Evolutionary conservation across 2,113 vertebrate genomes (phyloP).

Genomic region (Notiomystis cincta): DNA sequence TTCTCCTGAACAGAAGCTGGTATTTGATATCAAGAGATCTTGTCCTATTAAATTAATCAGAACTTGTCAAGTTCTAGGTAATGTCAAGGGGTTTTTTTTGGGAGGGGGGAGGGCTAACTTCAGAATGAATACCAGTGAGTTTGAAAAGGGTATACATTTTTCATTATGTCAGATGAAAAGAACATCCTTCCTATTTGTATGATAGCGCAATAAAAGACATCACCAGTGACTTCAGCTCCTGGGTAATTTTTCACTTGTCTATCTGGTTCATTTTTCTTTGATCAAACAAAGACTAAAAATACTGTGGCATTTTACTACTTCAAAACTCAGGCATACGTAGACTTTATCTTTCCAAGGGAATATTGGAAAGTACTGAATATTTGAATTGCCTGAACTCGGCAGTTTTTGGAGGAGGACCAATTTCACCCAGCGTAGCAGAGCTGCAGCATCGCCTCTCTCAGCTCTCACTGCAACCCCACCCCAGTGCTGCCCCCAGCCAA

Average conservation of each 20-base stretch:
- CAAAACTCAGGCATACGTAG: neutral
- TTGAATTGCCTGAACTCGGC: neutral
- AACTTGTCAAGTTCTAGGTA: slow-evolving; percentile 24
- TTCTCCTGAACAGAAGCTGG: neutral
- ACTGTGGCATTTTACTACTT: slow-evolving; percentile 56
- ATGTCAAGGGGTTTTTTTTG: neutral
- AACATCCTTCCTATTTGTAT: slow-evolving; percentile 63
- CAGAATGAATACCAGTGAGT: slow-evolving; percentile 37
- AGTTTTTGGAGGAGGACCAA: neutral
- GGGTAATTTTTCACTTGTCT: slow-evolving; percentile 62
- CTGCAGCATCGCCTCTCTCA: neutral
- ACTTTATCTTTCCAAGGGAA: neutral
- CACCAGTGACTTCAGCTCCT: slow-evolving; percentile 55
- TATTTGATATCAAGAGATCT: slow-evolving; percentile 34
- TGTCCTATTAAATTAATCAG: slow-evolving; percentile 56
- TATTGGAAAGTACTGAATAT: neutral
- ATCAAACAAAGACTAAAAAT: slow-evolving; percentile 64
- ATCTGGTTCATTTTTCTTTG: slow-evolving; percentile 57
- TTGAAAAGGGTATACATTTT: slow-evolving; percentile 65
- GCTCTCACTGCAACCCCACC: rapidly evolving
- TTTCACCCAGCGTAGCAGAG: rapidly evolving
- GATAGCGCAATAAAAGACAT: slow-evolving; percentile 45
- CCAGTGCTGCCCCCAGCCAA: neutral
- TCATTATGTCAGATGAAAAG: slow-evolving; percentile 68
- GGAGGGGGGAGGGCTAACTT: neutral